phyloP scores from a whole-genome alignment of 2,797 vertebrate species.

The Phalloptychus januarius region DNA sequence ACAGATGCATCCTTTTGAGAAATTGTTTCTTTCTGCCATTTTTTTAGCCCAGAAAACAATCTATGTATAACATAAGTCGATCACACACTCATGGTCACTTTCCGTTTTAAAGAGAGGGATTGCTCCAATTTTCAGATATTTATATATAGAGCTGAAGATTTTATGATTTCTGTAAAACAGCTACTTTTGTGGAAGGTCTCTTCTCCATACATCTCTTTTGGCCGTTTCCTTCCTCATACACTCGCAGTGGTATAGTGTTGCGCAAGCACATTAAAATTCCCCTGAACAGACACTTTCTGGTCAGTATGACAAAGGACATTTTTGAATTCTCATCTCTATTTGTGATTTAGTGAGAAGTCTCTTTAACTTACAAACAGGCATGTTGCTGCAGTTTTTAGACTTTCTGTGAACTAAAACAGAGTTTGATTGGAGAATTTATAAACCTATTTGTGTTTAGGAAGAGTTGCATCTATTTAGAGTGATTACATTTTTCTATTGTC shows the following conservation, averaged over 20 bases:
- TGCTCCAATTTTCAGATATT: too few relatives aligned
- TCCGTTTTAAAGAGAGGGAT: background rate
- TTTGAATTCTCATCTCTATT: background rate
- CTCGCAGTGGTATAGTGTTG: slow-evolving; percentile 21
- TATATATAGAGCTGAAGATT: too few relatives aligned
- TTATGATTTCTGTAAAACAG: slow-evolving; percentile 5
- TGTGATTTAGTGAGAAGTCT: background rate
- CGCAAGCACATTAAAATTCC: slow-evolving; percentile 10
- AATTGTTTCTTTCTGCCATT: too few relatives aligned
- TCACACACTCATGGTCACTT: background rate
- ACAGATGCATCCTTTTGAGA: too few relatives aligned
- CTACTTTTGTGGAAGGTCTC: slow-evolving; percentile 13
- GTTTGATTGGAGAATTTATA: background rate
- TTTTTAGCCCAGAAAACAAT: too few relatives aligned
- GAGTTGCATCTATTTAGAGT: background rate
- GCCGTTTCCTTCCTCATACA: slow-evolving; percentile 61
- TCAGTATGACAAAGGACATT: background rate
- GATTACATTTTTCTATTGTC: background rate
- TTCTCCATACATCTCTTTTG: slow-evolving; percentile 31
- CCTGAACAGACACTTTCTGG: background rate
- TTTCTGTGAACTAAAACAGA: background rate
- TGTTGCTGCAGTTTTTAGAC: background rate
- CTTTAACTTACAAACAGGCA: background rate
- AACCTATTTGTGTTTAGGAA: background rate
- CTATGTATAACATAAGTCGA: background rate